Base-by-base conservation (phyloP, 2,797 vertebrate genomes). In the Chloroceryle amazona region DNA sequence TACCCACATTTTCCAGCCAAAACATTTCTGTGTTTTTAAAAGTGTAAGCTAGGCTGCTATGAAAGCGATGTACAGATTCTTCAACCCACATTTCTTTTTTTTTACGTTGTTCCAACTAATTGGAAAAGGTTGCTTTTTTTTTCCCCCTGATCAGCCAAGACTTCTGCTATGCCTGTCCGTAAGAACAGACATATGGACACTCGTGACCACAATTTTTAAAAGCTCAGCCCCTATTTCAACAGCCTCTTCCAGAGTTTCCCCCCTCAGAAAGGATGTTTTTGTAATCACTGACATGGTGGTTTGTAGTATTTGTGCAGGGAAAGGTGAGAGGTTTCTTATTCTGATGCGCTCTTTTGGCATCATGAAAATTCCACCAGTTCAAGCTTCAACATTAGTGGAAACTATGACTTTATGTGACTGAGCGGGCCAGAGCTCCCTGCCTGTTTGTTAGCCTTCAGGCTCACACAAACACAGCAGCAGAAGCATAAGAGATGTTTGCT, bases 401-500 rank as follows among this genome's bases (percentile, higher is more conserved):
- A 97, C 74, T 96, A 95, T 96, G 96, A 95, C 92, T 95, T 93
- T 96, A 92, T 57, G 68, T 83, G 3, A 19, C 78, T 35, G 86
- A 95, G 94, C 3, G 0, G 94, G 71, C 90, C 95, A 96, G 93
- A 93, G 94, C 90, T 97, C 91, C 74, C 95, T 96, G 93, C 63
- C 88, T 94, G 91, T 83, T 95, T 96, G 89, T 95, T 93, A 96
- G 95, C 93, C 94, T 96, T 97, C 94, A 85, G 94, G 92, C 96
- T 97, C 88, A 71, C 61, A 96, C 93, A 91, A 96, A 95, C 88
- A 89, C 52, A 87, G 92, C 92, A 82, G 78, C 93, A 96, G 86
- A 94, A 90, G 70, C 81, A 97, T 78, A 97, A 89, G 96, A 90
- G 76, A 90, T 96, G 93, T 96, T 97, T 97, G 96, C 95, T 95